Evolutionary conservation across 2,888 invertebrate genomes (phyloP), one percentile per base, ranked within the genome.

Genomic region (Maniola hyperantus): DNA sequence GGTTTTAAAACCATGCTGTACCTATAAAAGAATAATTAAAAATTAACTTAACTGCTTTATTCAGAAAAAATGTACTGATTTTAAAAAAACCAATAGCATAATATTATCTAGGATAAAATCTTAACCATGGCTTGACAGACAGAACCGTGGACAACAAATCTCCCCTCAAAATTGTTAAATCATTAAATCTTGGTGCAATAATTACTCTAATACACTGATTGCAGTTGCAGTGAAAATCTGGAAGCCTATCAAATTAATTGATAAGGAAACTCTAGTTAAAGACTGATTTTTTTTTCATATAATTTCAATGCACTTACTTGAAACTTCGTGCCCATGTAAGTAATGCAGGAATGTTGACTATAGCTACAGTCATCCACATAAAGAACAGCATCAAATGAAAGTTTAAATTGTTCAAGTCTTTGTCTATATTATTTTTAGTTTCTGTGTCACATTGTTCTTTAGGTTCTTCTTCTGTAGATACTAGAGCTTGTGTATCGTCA

Each of bases 271-370:
- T 10, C 11, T 39, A 11, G 5, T 11, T 39, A n/a, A 44, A 13
- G 6, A 44, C n/a, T 44, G 13, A 13, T 11, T 44, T n/a, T 44
- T 44, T 4, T 11, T 11, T 42, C 4, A 11, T 42, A 42, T n/a
- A n/a, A 6, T 15, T 50, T 51, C 26, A 26, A 51, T 68, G 18
- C 18, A 90, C 92, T 93, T 92, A 97, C 96, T 94, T 94, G 76
- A 95, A 96, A 89, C 96, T 96, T 78, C 95, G 95, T 0, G 96
- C 95, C 97, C 97, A 97, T 6, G 96, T 95, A 51, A 97, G 82
- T 15, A 95, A 93, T 51, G 95, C 94, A 0, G 97, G 97, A 11
- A 95, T 73, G 84, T 96, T 96, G 48, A 96, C 86, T n/a, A 94
- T 71, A 0, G 96, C 93, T 39, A 95, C 92, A 15, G 94, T 81